Percentiles rank a stretch among this genome's conserved stretches.
Evolutionary conservation across 2,888 invertebrate species (phyloP).

Genomic region (Heliconius charithonia): DNA sequence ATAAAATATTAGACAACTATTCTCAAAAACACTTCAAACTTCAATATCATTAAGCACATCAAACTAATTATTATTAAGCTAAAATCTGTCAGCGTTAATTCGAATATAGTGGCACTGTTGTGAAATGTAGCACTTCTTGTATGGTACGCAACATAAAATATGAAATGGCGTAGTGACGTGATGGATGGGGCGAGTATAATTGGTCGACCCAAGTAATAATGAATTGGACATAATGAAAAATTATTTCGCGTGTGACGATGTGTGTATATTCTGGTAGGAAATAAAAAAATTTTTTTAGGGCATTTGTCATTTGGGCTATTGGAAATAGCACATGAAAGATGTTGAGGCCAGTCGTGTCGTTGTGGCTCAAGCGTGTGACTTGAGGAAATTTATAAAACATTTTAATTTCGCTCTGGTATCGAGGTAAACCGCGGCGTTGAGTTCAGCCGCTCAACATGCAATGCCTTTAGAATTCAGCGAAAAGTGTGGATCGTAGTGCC

Average conservation of each 20-base stretch:
- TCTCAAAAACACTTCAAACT: background rate
- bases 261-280: slow-evolving; percentile 12
- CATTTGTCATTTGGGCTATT: too few species aligned
- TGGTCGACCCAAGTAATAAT: slow-evolving; percentile 77
- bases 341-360: too few species aligned
- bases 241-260: slow-evolving; percentile 64
- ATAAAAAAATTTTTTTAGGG: background rate
- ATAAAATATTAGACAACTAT: too few species aligned
- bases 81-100: slow-evolving; percentile 19
- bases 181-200: slow-evolving; percentile 78
- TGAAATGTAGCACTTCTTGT: slow-evolving; percentile 40
- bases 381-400: too few species aligned
- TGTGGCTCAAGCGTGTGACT: too few species aligned
- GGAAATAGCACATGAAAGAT: too few species aligned
- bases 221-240: slow-evolving; percentile 82
- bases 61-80: slow-evolving; percentile 1
- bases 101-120: slow-evolving; percentile 23
- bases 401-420: too few species aligned
- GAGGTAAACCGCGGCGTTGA: too few species aligned
- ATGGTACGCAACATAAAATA: slow-evolving; percentile 61
- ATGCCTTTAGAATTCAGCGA: too few species aligned
- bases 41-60: background rate
- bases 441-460: too few species aligned
- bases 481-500: too few species aligned
- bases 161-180: slow-evolving; percentile 72